Evolutionary conservation across 2,797 vertebrate species (phyloP).

Genomic region (Gymnopithys bicolor): DNA sequence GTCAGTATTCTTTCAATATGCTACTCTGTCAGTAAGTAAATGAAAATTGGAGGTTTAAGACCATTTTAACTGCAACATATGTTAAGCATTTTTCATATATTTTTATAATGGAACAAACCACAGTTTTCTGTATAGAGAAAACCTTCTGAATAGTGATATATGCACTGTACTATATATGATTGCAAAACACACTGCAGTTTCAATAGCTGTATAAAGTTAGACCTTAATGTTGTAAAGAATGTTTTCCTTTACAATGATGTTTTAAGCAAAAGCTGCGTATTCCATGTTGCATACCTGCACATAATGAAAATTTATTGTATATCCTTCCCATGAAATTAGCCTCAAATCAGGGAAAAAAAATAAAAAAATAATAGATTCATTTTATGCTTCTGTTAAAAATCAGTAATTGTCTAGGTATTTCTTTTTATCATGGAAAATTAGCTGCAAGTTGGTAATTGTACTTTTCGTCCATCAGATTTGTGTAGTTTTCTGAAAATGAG

Average conservation of each 20-base stretch:
- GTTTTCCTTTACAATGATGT: not conserved
- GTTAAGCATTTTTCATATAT: not conserved
- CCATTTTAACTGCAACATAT: not conserved
- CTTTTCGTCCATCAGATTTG: slow-evolving; percentile 43
- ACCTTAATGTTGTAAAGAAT: not conserved
- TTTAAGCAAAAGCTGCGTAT: not conserved
- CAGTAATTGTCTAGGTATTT: slow-evolving; percentile 27
- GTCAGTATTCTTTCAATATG: not conserved
- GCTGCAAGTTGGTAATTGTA: slow-evolving; percentile 34
- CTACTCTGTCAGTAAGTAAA: not conserved
- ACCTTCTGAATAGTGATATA: not conserved
- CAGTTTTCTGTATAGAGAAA: not conserved
- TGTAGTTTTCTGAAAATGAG: slow-evolving; percentile 25
- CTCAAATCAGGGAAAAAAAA: not conserved
- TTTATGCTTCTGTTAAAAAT: slow-evolving; percentile 36
- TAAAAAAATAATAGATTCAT: slow-evolving; percentile 19
- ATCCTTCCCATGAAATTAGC: not conserved
- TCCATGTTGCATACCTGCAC: not conserved
- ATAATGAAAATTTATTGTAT: not conserved
- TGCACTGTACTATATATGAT: not conserved
- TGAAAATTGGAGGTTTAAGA: not conserved
- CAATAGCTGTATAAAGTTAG: not conserved
- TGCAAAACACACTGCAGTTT: not conserved
- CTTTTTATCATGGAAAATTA: slow-evolving; percentile 38
- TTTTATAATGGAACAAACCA: not conserved